These are phyloP conservation scores for Rhynchonycteris naso DNA, from an alignment of 2,797 vertebrate genomes.

Conservation along the genomic window DNA sequence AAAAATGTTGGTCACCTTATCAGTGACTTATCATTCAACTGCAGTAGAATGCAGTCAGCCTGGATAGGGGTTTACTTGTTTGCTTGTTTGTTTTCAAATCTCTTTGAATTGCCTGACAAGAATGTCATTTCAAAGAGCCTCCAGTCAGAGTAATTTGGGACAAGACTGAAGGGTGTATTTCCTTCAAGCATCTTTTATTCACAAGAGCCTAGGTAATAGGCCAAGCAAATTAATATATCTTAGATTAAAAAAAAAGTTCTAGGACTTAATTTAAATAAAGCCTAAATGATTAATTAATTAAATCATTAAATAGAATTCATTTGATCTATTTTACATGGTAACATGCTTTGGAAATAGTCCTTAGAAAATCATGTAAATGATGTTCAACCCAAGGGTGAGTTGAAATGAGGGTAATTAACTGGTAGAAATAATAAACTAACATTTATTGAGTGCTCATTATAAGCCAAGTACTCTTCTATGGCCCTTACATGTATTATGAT, in stretches of 20 bases:
- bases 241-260: conserved; percentile 64
- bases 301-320: conserved; percentile 65
- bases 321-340: conserved; percentile 76
- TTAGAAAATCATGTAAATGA: conserved; percentile 76
- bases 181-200: conserved; percentile 61
- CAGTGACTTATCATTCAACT: too few relatives aligned
- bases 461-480: not conserved
- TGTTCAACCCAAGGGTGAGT: conserved; percentile 63
- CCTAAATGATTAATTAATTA: conserved; percentile 76
- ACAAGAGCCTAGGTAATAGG: conserved; percentile 45
- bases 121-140: conserved; percentile 48
- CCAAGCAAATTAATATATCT: conserved; percentile 71
- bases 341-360: conserved; percentile 66
- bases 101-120: conserved; percentile 2
- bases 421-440: conserved; percentile 54
- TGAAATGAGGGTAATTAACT: conserved; percentile 60
- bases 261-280: conserved; percentile 74
- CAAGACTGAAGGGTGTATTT: conserved; percentile 24
- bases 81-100: conserved; percentile 48
- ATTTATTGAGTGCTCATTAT: conserved; percentile 55
- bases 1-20: too few relatives aligned
- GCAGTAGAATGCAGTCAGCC: not conserved
- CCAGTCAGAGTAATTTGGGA: conserved; percentile 43
- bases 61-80: not conserved
- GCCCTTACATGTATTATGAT: conserved; percentile 13